Evolutionary conservation across 1,140 invertebrate species (phyloP), one percentile per base, ranked within the genome.

Genomic region (Euschistus heros): DNA sequence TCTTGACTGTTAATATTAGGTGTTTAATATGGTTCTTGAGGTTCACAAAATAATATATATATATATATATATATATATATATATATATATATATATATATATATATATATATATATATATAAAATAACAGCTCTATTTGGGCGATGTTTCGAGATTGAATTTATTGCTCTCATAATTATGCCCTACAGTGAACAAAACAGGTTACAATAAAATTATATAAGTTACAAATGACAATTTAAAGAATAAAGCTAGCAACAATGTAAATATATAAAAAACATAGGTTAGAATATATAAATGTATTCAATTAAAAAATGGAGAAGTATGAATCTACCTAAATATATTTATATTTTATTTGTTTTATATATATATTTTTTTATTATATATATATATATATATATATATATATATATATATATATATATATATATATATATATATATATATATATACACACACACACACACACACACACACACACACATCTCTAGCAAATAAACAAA

Each of bases 1-100:
- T n/a, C n/a, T n/a, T n/a, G n/a, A n/a, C n/a, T n/a, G n/a, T n/a
- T n/a, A n/a, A n/a, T n/a, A n/a, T n/a, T n/a, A n/a, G n/a, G n/a
- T n/a, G n/a, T n/a, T n/a, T n/a, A n/a, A n/a, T n/a, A n/a, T n/a
- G n/a, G n/a, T n/a, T n/a, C n/a, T n/a, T n/a, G n/a, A n/a, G n/a
- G n/a, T n/a, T n/a, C n/a, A n/a, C n/a, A 17, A 10, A 17, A 44
- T 44, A 44, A 10, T 10, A 44, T 44, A 44, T 44, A 44, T 44
- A 44, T 44, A 44, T 44, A 44, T 44, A 44, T 44, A 44, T 44
- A 44, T 44, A 44, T 44, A 44, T 44, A 44, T 44, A 44, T 44
- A 44, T 44, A 44, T 44, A 44, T 44, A 44, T 44, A 44, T 44
- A 44, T 44, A 44, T 44, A 44, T 44, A 44, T 44, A 44, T 44